Evolutionary conservation across 2,888 invertebrate species (phyloP), one percentile per base, ranked within the genome.

Genomic region (Gari tellinella): DNA sequence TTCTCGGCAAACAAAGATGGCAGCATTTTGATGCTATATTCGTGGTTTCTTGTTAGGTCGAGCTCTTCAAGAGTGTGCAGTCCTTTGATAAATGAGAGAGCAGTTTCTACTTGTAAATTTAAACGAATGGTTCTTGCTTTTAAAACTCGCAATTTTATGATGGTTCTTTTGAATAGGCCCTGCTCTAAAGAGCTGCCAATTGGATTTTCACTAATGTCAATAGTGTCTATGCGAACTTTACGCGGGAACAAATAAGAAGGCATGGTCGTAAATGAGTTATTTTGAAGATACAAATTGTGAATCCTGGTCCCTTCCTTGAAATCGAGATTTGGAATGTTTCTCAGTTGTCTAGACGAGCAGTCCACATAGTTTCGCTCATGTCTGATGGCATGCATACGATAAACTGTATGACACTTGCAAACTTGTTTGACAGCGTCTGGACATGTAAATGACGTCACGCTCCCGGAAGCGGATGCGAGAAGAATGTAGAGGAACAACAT

Each of bases 201-300:
- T 1, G 79, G 79, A n/a, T 79, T 79, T 19, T 53, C 46, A 26
- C 79, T 79, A 5, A 79, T 60, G 52, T 79, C 75, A 23, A 79
- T 23, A 17, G 53, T 45, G 23, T 31, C 17, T 21, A 75, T 40
- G 26, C 53, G 51, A 10, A 65, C 40, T 38, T 56, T 66, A 25
- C 58, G 49, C 3, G 55, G 49, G 17, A 79, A 68, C n/a, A 55
- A 37, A 15, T 23, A 46, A 12, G 62, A 51, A 12, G 51, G 46
- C 14, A 79, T 19, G 7, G 64, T 37, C 7, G 65, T 66, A 7
- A 79, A 25, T 1, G 79, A 74, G 45, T 79, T 79, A 21, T 79
- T 79, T 37, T 66, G 65, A 31, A 79, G 25, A 15, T 23, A 49
- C 14, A 79, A 46, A 21, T 72, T 51, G 17, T 69, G 48, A n/a